Conservation (phyloP, 1,140 invertebrate genomes). For the Hylaeus volcanicus region DNA sequence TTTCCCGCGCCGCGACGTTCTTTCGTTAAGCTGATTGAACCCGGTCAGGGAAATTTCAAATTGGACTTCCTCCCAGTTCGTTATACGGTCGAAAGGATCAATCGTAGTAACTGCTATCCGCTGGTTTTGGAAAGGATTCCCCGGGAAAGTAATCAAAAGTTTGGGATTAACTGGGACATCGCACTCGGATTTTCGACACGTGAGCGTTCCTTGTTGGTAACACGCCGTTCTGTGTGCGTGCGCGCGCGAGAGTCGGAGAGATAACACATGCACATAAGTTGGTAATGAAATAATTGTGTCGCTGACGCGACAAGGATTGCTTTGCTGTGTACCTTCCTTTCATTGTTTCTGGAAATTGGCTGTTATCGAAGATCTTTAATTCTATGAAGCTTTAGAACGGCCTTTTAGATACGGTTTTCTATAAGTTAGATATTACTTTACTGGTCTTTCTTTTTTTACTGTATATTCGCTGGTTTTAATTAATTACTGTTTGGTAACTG, state of each 20-base stretch:
- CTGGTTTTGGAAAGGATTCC: slow-evolving; percentile 44
- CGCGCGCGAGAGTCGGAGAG: not conserved
- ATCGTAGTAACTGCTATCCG: slow-evolving; percentile 40
- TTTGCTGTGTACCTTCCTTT: not conserved
- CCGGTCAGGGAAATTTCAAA: slow-evolving; percentile 43
- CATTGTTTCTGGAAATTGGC: not conserved
- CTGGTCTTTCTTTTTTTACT: too few species aligned
- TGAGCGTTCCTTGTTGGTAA: slow-evolving; percentile 21
- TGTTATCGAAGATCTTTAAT: not conserved
- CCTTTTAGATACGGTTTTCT: too few species aligned
- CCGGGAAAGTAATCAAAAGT: slow-evolving; percentile 46
- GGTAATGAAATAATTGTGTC: slow-evolving; percentile 1
- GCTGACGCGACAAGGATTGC: not conserved
- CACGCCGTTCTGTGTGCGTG: not conserved
- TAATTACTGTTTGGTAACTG: too few species aligned
- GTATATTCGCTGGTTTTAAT: too few species aligned
- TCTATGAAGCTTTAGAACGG: too few species aligned
- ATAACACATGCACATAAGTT: not conserved
- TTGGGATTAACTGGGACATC: slow-evolving; percentile 42
- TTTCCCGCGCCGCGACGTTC: slow-evolving; percentile 21
- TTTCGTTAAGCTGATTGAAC: slow-evolving; percentile 63
- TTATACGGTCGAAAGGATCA: slow-evolving; percentile 47
- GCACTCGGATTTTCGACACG: slow-evolving; percentile 39
- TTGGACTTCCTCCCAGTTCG: slow-evolving; percentile 54
- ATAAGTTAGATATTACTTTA: too few species aligned